Base-by-base conservation (phyloP, 2,888 invertebrate genomes). In the Baronia brevicornis region DNA sequence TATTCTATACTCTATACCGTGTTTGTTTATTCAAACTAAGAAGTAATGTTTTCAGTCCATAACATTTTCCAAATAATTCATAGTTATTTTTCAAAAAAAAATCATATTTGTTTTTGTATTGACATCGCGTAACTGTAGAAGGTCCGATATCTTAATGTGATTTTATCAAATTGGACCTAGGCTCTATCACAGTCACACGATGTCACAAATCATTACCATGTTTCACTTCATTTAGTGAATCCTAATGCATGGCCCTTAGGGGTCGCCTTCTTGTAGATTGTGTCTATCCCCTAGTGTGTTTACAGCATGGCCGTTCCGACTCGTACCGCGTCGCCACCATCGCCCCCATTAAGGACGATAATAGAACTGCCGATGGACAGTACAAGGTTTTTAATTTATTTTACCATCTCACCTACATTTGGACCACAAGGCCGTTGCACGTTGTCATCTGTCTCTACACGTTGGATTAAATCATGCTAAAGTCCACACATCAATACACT, bases 321-420 rank as follows among this genome's bases (percentile, higher is more conserved):
- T 97, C 97, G 79, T 98, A 98, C 89, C 92, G 97, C 80, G 95
- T 95, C 88, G 97, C 97, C 61, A 97, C 97, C 73, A 92, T 96
- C 80, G 92, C 95, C 59, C 88, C 91, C 85, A 87, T 93, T 86
- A 91, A 93, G 88, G 95, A 95, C 84, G 97, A 96, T 90, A 95
- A 95, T 91, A 93, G 92, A 88, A 95, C 95, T 53, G 95, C 95
- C 61, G 95, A 95, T 87, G 96, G 96, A 84, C 92, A 92, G 88
- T 91, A 89, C 75, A 95, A 95, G 94, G 95, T 95, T 85, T 79
- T 68, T 77, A 77, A 50, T 80, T 69, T 70, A 60, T 62, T 68
- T 75, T 72, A 55, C 51, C 78, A 78, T 70, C 68, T 68, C 65
- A 50, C 46, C 28, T 38, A 31, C 24, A 28, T 41, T 43, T 41